A percentile compares a stretch with the other conserved stretches of the same genome.
Conservation (phyloP, 1,140 invertebrate species). For the Mya arenaria region DNA sequence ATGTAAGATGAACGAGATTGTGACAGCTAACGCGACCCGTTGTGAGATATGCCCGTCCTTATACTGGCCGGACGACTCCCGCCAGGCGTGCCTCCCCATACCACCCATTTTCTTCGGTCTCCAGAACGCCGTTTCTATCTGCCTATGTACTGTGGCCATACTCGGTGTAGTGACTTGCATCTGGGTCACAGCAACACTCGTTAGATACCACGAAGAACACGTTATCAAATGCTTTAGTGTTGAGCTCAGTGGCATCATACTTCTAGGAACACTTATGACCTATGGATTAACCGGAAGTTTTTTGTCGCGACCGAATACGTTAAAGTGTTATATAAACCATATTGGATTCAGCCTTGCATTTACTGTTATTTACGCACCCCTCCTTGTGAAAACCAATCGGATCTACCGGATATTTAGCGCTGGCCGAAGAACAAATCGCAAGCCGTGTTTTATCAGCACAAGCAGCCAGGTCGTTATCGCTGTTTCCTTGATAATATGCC, state of each 20-base stretch:
- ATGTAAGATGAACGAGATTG: slow-evolving; percentile 71
- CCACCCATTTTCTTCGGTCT: slow-evolving; percentile 52
- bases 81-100: slow-evolving; percentile 82
- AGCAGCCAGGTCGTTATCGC: slow-evolving; percentile 70
- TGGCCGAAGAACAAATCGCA: slow-evolving; percentile 80
- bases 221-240: slow-evolving; percentile 74
- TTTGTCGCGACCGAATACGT: slow-evolving; percentile 85
- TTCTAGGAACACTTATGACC: slow-evolving; percentile 65
- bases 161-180: slow-evolving; percentile 80
- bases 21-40: slow-evolving; percentile 60
- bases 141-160: slow-evolving; percentile 81
- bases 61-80: slow-evolving; percentile 79
- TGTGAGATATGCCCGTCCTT: slow-evolving; percentile 63
- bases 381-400: slow-evolving; percentile 92
- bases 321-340: slow-evolving; percentile 88
- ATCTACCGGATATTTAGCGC: slow-evolving; percentile 96
- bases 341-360: slow-evolving; percentile 88
- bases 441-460: slow-evolving; percentile 66
- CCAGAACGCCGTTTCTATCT: slow-evolving; percentile 79
- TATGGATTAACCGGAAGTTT: slow-evolving; percentile 69
- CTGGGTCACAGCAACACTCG: slow-evolving; percentile 62
- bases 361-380: slow-evolving; percentile 89
- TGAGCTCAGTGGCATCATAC: slow-evolving; percentile 71
- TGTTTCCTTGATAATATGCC: slow-evolving; percentile 60
- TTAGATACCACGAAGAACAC: slow-evolving; percentile 63